Conservation (phyloP, 2,113 vertebrate species). For the Ranitomeya imitator region DNA sequence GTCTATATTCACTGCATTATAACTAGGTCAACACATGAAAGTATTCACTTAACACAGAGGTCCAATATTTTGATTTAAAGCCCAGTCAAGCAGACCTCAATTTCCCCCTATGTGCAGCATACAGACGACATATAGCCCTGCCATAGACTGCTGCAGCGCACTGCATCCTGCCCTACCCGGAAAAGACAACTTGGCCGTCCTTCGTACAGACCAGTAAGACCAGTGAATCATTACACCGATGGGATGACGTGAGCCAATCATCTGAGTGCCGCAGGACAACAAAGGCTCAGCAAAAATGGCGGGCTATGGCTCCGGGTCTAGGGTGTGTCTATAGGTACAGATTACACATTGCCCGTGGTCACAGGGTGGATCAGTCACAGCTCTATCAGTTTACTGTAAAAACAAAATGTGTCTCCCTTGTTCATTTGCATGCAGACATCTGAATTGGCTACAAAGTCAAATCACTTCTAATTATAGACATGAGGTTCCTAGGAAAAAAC, state of each 20-base stretch:
- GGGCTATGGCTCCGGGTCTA: constrained; percentile 1
- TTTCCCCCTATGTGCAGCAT: too few species aligned
- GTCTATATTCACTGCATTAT: neutral
- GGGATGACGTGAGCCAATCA: constrained; percentile 1
- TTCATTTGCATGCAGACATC: neutral
- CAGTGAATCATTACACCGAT: constrained; percentile 6
- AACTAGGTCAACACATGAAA: neutral
- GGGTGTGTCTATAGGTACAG: constrained; percentile 51
- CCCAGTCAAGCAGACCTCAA: neutral
- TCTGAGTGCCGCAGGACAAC: constrained; percentile 4
- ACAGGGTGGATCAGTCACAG: constrained; percentile 4
- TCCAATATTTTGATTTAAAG: neutral
- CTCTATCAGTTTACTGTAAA: constrained; percentile 25
- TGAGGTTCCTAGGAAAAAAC: neutral
- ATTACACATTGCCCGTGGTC: constrained; percentile 45
- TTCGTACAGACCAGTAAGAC: neutral
- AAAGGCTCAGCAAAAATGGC: constrained; percentile 15
- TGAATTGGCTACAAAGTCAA: neutral
- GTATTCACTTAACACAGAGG: too few species aligned
- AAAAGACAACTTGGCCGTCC: neutral
- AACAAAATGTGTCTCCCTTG: neutral
- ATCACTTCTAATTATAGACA: neutral
- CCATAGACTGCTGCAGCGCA: neutral
- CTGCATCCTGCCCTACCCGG: neutral
- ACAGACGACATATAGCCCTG: too few species aligned